Percentiles rank a stretch among this genome's conserved stretches.
These are phyloP conservation scores for Gavia stellata DNA, from an alignment of 2,113 vertebrate species.

Conservation along the genomic window DNA sequence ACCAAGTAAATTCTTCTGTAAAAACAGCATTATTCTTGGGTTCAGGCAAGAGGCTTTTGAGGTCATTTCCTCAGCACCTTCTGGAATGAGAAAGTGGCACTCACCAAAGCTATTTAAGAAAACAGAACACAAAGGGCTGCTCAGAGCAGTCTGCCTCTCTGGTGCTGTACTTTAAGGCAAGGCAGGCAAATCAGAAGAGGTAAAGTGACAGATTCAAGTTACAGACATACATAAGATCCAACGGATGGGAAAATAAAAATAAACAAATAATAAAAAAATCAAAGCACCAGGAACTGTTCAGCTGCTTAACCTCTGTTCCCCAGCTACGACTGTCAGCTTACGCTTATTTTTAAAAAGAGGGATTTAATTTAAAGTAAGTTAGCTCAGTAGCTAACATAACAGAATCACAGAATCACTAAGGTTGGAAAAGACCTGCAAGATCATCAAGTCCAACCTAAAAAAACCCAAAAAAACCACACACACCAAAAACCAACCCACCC, in stretches of 20 bases:
- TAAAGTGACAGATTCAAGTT: not conserved
- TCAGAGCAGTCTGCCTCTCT: not conserved
- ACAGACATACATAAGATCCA: not conserved
- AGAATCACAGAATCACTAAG: too few species aligned
- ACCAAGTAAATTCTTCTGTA: not conserved
- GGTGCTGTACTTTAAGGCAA: not conserved
- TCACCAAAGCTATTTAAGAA: conserved; percentile 5
- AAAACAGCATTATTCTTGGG: not conserved
- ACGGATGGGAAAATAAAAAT: not conserved
- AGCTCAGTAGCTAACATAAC: not conserved
- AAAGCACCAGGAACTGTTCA: not conserved
- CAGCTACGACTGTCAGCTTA: not conserved
- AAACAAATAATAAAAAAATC: not conserved
- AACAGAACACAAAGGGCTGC: not conserved
- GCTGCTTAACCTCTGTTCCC: not conserved
- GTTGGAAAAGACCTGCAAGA: too few species aligned
- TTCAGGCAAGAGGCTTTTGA: conserved; percentile 11
- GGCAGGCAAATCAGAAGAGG: not conserved
- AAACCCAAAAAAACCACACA: too few species aligned
- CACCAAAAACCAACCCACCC: too few species aligned
- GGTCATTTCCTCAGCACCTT: conserved; percentile 23
- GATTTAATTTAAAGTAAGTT: not conserved
- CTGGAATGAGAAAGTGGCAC: conserved; percentile 11
- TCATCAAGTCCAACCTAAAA: too few species aligned
- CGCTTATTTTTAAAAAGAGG: not conserved